Conservation (phyloP, 2,888 invertebrate genomes). For the Calameuta idolon region DNA sequence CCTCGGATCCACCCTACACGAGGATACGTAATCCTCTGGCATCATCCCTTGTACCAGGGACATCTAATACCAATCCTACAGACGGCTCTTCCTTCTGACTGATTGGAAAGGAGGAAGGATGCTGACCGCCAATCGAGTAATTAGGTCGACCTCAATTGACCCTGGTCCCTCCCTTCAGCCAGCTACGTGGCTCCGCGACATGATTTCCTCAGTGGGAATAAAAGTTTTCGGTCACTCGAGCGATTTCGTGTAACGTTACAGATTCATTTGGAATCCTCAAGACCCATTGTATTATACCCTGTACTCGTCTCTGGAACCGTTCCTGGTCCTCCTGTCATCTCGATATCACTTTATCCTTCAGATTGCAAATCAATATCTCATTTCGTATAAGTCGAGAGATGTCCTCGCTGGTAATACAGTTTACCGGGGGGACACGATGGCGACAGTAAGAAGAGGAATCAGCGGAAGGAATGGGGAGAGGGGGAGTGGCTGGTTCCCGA, state of each 20-base stretch:
- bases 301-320: background rate
- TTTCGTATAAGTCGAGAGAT: slow-evolving; percentile 55
- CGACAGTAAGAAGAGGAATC: slow-evolving; percentile 38
- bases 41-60: background rate
- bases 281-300: slow-evolving; percentile 6
- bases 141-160: background rate
- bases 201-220: background rate
- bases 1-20: background rate
- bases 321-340: background rate
- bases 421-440: slow-evolving; percentile 45
- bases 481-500: slow-evolving; percentile 35
- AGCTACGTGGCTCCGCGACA: background rate
- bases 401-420: slow-evolving; percentile 55
- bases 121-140: background rate
- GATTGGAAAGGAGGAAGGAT: background rate
- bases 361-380: slow-evolving; percentile 62
- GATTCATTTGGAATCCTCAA: slow-evolving; percentile 15
- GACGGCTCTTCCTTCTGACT: background rate
- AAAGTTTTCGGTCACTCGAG: slow-evolving; percentile 15
- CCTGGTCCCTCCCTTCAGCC: background rate
- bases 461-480: slow-evolving; percentile 30
- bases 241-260: slow-evolving; percentile 16
- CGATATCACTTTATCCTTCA: slow-evolving; percentile 27
- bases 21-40: background rate
- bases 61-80: background rate